Evolutionary conservation across 2,888 invertebrate genomes (phyloP).

Genomic region (Agrotis exclamationis): DNA sequence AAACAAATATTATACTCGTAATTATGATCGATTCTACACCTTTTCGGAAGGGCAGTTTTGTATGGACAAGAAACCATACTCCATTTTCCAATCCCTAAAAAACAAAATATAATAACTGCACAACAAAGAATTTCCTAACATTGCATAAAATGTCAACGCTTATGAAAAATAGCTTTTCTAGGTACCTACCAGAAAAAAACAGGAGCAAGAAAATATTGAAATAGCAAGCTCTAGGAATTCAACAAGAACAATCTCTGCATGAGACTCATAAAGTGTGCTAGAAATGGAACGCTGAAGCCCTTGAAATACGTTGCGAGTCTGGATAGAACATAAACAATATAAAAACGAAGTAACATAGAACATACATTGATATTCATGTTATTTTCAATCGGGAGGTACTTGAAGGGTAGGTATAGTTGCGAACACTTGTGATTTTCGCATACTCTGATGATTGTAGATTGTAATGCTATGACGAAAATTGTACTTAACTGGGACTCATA

Average conservation of each 20-base stretch:
- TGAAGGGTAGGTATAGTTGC: no score
- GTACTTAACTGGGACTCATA: no score
- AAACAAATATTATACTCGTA: no score
- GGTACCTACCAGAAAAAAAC: neutral
- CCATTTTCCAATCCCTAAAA: neutral
- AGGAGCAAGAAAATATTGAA: neutral
- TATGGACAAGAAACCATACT: no score
- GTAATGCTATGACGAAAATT: no score
- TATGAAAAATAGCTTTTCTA: conserved; percentile 5
- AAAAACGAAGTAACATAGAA: conserved; percentile 2
- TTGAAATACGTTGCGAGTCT: neutral
- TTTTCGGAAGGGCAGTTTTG: no score
- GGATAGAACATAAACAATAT: no score
- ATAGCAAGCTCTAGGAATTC: neutral
- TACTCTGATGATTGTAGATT: no score
- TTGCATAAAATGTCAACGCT: neutral
- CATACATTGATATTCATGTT: conserved; percentile 4
- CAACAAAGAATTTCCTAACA: neutral
- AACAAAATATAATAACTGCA: neutral
- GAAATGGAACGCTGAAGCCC: neutral
- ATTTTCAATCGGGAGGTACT: neutral
- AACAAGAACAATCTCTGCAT: neutral
- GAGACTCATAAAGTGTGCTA: conserved; percentile 6
- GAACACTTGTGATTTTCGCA: no score
- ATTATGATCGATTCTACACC: no score